Percentiles rank a stretch among this genome's conserved stretches.
Conservation (phyloP, 53 echinoderm and acorn worm genomes). For the Apostichopus leukothele region DNA sequence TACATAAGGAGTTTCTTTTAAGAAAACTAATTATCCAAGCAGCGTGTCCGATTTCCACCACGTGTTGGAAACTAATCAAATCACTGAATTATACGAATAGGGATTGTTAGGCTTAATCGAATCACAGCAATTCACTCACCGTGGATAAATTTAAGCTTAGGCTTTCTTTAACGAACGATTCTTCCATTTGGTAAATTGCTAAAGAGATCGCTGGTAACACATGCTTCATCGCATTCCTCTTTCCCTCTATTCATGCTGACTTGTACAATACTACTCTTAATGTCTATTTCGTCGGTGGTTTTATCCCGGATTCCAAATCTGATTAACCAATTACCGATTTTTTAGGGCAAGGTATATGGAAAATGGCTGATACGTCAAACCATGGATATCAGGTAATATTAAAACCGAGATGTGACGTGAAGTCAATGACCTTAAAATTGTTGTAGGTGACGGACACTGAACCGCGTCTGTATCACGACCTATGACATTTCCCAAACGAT, state of each 20-base stretch:
- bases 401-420: conserved; percentile 9
- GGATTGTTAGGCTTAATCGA: conserved; percentile 44
- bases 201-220: conserved; percentile 22
- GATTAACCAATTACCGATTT: conserved; percentile 29
- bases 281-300: conserved; percentile 1
- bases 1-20: conserved; percentile 7
- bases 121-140: conserved; percentile 15
- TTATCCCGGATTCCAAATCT: conserved; percentile 36
- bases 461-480: not conserved
- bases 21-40: conserved; percentile 27
- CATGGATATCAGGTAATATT: conserved; percentile 5
- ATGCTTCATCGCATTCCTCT: not conserved
- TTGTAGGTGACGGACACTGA: conserved; percentile 10
- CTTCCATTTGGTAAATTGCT: conserved; percentile 38
- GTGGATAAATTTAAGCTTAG: conserved; percentile 45
- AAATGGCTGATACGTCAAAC: conserved; percentile 9
- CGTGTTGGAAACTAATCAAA: conserved; percentile 32
- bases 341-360: conserved; percentile 13
- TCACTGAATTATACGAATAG: conserved; percentile 25
- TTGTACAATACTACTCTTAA: conserved; percentile 3
- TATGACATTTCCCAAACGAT: not conserved
- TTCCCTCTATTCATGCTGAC: not conserved
- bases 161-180: conserved; percentile 18
- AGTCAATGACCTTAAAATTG: conserved; percentile 20
- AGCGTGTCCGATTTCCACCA: conserved; percentile 37